Base-by-base conservation (phyloP, 2,888 invertebrate species). In the Drosophila ochracea region DNA sequence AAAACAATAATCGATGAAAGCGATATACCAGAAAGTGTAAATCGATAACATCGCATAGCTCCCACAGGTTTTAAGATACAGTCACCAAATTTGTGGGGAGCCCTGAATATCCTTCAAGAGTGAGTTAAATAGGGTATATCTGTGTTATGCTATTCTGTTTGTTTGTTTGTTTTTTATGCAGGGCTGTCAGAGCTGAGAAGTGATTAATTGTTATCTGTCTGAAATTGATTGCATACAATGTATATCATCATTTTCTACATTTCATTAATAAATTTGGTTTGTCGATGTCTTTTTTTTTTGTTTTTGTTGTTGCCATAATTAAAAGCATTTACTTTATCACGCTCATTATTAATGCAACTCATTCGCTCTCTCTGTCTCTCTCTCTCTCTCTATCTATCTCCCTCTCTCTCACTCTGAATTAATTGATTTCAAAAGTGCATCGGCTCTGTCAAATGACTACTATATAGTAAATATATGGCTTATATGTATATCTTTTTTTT, bases 311-410 rank as follows among this genome's bases (percentile, higher is more conserved):
- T 68, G 54, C 0, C 5, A 41, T 43, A 60, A 60, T 63, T 68
- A 68, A 39, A 64, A 61, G 19, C 58, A 63, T 67, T 67, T 72
- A 58, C 43, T 76, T 61, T 61, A 73, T 68, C 62, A 47, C 11
- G 16, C 61, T 65, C 68, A 77, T 79, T 79, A 63, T 74, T 68
- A 68, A 73, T 73, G 53, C 74, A 68, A 78, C 21, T 39, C 28
- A 28, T 33, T 10, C 39, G 0, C 16, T 3, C 25, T 2, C 13
- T n/a, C 33, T 1, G n/a, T n/a, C 16, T 5, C 25, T 2, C 16
- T n/a, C 33, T 0, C 11, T 37, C 43, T 4, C 9, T 33, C 5
- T n/a, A 4, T 28, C 28, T 37, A n/a, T 21, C 30, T n/a, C 25
- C 4, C 59, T 13, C n/a, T 55, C 31, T 7, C 31, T 31, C 13